Percentiles rank a stretch among this genome's conserved stretches.
Conservation (phyloP, 2,888 invertebrate species). For the Plusia festucae region DNA sequence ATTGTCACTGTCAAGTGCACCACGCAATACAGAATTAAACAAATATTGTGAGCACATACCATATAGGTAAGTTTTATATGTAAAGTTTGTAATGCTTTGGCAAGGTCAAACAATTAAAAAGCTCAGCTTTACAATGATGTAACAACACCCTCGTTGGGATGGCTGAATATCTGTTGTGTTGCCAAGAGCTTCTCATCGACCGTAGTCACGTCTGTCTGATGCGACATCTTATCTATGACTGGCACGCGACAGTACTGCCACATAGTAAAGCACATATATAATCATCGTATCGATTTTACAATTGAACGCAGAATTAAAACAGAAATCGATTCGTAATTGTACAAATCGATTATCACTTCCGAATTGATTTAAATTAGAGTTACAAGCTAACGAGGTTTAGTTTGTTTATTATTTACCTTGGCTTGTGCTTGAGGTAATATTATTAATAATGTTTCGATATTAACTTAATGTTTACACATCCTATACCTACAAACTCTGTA, state of each 20-base stretch:
- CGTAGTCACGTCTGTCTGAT: slow-evolving; percentile 49
- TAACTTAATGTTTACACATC: not conserved
- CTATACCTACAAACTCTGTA: not conserved
- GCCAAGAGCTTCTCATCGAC: slow-evolving; percentile 47
- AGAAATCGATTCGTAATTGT: slow-evolving; percentile 26
- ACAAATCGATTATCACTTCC: slow-evolving; percentile 22
- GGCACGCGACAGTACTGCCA: slow-evolving; percentile 40
- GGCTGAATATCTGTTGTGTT: slow-evolving; percentile 43
- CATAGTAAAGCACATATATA: slow-evolving; percentile 20
- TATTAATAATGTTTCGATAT: not conserved
- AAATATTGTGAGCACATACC: too few species aligned
- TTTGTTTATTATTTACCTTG: not conserved
- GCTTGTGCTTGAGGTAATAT: not conserved
- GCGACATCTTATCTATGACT: slow-evolving; percentile 48
- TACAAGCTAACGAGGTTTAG: not conserved
- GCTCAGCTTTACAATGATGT: slow-evolving; percentile 37
- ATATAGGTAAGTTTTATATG: too few species aligned
- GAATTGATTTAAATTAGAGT: not conserved
- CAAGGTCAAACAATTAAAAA: too few species aligned
- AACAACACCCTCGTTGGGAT: slow-evolving; percentile 50
- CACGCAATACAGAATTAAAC: too few species aligned
- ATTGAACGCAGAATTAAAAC: slow-evolving; percentile 11
- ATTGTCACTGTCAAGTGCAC: too few species aligned
- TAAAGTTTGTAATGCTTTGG: too few species aligned
- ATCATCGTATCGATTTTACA: slow-evolving; percentile 36